Evolutionary conservation across 2,888 invertebrate genomes (phyloP), one percentile per base, ranked within the genome.

Genomic region (Papilio elwesi): DNA sequence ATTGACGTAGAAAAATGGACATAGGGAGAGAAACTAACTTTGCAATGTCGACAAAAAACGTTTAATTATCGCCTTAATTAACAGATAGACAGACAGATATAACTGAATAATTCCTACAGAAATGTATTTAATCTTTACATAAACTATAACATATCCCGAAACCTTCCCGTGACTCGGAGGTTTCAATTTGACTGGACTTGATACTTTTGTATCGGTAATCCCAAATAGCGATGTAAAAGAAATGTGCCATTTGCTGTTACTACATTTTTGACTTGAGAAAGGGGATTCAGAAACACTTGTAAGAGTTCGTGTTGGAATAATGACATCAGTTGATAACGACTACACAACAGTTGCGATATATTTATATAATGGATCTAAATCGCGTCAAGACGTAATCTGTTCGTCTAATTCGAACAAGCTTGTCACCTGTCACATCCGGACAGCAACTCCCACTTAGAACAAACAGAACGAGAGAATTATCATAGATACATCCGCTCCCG

Each of bases 401-500:
- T 43, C 10, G 38, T 6, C 26, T 63, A 63, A 63, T 62, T 69
- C 52, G 16, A 47, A 13, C 47, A 9, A 52, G 52, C 43, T 12
- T 63, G 52, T 63, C 43, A 63, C 38, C 62, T 69, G 51, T 63
- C n/a, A 43, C 53, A 12, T 12, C 51, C 36, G 12, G 66, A 11
- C 53, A 36, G 15, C 38, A 52, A 66, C 66, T 52, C 63, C 53
- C 53, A 52, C 53, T 51, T 62, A 12, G 66, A 66, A 69, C 62
- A 69, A 68, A 69, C 51, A 16, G 53, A 63, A 70, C 63, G 47
- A 70, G 63, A 53, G 6, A 13, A 52, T 47, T 63, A 53, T 70
- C 53, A 62, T 47, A 48, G 53, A 64, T 63, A 64, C 47, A 47
- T 70, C 69, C 6, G 38, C 12, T 16, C 26, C 52, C 53, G 63